Base-by-base conservation (phyloP, 1,140 invertebrate species). In the Chionoecetes opilio region DNA sequence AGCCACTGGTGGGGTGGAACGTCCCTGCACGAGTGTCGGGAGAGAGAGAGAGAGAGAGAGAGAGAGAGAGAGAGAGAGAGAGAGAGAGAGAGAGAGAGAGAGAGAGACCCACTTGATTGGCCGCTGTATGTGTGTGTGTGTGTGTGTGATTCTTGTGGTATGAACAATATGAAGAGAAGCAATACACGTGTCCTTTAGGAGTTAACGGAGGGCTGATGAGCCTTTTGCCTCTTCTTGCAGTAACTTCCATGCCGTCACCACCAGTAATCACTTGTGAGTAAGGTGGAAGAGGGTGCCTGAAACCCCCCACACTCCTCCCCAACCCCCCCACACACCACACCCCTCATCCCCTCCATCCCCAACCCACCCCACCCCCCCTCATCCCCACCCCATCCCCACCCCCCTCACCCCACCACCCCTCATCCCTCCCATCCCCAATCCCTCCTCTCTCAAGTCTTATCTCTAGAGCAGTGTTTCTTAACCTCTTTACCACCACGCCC, bases 231-330 rank as follows among this genome's bases (percentile, higher is more conserved):
- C 86, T 95, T 85, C 35, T 95, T 95, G 90, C 94, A 95, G 94
- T 95, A 95, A 95, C 94, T 95, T 92, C 94, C 94, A 91, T 75
- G 94, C 94, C 91, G 94, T 95, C 82, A 95, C 94, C 89, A 95
- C 89, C 94, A 95, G 94, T 91, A 95, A 95, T 95, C 94, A 95
- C 94, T 91, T 95, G 94, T 95, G 84, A 95, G 94, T 95, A 95
- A 82, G 46, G 88, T 46, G 37, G 37, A 38, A 31, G 29, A 38
- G 41, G 88, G 88, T 90, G 37, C 85, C 85, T 38, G 85, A 26
- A 11, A 26, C n/a, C 85, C 85, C 85, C 29, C 34, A 2, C 29
- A n/a, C 63, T 53, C 8, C n/a, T 17, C 46, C 46, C 21, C 8
- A 53, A 9, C 21, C 46, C 34, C 85, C 85, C 85, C 85, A 34